Conservation (phyloP, 2,113 vertebrate genomes). For the Rhabdornis inornatus region DNA sequence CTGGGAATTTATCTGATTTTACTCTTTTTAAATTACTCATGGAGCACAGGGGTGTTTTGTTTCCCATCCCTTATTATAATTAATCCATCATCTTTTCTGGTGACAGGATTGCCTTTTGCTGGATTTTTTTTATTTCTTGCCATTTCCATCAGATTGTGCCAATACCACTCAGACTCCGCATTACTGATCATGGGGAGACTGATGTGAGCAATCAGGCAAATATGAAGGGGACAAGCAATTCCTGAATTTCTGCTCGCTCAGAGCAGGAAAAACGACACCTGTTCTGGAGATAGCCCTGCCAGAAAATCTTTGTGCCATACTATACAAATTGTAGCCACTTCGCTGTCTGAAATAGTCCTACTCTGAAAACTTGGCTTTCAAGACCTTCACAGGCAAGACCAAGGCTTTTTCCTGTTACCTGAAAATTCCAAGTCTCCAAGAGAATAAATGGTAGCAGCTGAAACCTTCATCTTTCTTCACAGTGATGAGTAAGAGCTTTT, state of each 20-base stretch:
- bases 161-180: not conserved
- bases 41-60: not conserved
- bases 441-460: not conserved
- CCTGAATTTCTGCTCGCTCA: not conserved
- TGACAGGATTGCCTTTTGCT: not conserved
- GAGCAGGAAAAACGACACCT: not conserved
- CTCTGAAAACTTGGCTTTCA: not conserved
- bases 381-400: not conserved
- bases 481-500: not conserved
- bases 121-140: not conserved
- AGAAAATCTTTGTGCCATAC: not conserved
- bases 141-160: not conserved
- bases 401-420: not conserved
- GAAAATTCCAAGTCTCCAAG: not conserved
- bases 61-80: not conserved
- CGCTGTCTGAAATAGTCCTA: not conserved
- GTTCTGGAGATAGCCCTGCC: not conserved
- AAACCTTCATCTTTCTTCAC: not conserved
- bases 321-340: not conserved
- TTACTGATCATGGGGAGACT: not conserved
- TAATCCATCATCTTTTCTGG: not conserved
- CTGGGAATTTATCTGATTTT: not conserved
- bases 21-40: not conserved
- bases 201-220: not conserved
- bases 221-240: not conserved